phyloP scores from a whole-genome alignment of 2,113 vertebrate species.

The Oenanthe melanoleuca region DNA sequence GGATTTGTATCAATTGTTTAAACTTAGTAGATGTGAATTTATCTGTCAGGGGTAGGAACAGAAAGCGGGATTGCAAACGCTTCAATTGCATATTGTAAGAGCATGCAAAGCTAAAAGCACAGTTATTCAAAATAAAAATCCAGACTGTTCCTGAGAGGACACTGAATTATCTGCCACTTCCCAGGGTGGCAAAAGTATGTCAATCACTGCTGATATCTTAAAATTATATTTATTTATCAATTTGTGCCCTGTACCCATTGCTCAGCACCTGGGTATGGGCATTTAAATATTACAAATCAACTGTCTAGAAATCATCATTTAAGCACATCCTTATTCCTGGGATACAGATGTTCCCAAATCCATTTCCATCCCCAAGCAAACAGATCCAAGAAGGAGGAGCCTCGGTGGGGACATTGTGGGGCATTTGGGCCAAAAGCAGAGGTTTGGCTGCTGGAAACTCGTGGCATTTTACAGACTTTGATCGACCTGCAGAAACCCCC shows the following conservation, averaged over 20 bases:
- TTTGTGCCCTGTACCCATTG: neutral
- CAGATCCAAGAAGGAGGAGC: neutral
- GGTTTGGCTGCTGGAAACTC: neutral
- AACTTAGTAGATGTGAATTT: neutral
- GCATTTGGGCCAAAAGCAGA: neutral
- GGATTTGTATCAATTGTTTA: neutral
- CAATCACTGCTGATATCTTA: neutral
- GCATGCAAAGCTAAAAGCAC: neutral
- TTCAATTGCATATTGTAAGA: neutral
- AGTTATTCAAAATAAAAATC: neutral
- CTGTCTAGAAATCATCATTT: neutral
- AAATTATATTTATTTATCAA: constrained; percentile 7
- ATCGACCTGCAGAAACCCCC: accelerated
- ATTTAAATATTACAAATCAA: neutral
- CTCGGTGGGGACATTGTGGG: accelerated
- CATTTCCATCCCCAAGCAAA: neutral
- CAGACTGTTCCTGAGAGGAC: neutral
- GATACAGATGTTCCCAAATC: neutral
- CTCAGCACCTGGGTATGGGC: neutral
- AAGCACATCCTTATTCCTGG: neutral
- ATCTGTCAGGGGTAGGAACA: neutral
- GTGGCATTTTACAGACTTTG: accelerated
- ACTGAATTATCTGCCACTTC: neutral
- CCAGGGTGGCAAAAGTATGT: neutral
- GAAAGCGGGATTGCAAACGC: neutral